Percentiles rank a stretch among this genome's conserved stretches.
These are phyloP conservation scores for Sphinx pinastri DNA, from an alignment of 2,888 invertebrate species.

Conservation along the genomic window DNA sequence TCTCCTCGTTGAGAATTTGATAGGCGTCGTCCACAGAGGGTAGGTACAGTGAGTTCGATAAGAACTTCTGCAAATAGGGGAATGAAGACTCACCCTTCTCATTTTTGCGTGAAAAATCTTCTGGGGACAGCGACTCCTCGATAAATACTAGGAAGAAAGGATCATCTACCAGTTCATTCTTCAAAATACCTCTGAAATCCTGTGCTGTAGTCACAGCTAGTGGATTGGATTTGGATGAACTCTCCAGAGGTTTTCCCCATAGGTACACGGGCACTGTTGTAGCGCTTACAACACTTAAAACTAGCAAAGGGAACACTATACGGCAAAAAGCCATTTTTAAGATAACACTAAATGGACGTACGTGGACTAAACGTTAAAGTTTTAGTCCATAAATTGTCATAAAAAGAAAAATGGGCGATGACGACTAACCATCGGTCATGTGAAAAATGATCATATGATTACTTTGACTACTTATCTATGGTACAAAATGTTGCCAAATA, in stretches of 20 bases:
- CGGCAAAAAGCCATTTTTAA: slow-evolving; percentile 77
- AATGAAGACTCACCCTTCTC: slow-evolving; percentile 65
- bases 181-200: slow-evolving; percentile 66
- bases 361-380: slow-evolving; percentile 61
- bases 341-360: slow-evolving; percentile 66
- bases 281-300: slow-evolving; percentile 66
- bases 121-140: slow-evolving; percentile 82
- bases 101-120: slow-evolving; percentile 83
- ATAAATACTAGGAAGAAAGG: slow-evolving; percentile 79
- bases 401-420: slow-evolving; percentile 71
- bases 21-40: slow-evolving; percentile 86
- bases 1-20: slow-evolving; percentile 78
- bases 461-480: slow-evolving; percentile 69
- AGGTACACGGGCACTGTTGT: slow-evolving; percentile 84
- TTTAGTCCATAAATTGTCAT: slow-evolving; percentile 65
- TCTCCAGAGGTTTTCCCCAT: slow-evolving; percentile 77
- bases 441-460: slow-evolving; percentile 82
- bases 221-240: slow-evolving; percentile 58
- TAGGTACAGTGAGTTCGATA: slow-evolving; percentile 77
- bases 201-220: slow-evolving; percentile 54
- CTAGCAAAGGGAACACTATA: slow-evolving; percentile 69
- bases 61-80: slow-evolving; percentile 65
- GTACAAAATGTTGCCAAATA: slow-evolving; percentile 43
- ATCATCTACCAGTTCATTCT: slow-evolving; percentile 61
- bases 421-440: slow-evolving; percentile 76